Conservation (phyloP, 2,113 vertebrate species). For the Bufo bufo region DNA sequence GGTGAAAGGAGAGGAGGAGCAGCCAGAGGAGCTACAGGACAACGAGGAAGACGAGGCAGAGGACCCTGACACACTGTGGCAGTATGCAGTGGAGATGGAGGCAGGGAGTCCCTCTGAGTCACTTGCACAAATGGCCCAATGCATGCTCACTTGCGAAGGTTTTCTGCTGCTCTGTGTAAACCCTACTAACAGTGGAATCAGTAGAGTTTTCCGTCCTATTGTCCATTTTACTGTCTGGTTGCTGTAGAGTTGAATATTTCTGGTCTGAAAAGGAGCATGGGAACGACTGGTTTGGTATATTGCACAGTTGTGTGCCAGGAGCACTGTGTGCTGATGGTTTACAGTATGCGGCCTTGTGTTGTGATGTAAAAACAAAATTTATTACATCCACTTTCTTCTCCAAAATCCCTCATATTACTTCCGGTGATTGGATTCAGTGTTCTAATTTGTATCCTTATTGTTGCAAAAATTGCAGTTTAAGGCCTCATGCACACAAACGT, state of each 20-base stretch:
- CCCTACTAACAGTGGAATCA: neutral
- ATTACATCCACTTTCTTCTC: neutral
- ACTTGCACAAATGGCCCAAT: too few relatives aligned
- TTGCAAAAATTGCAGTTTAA: neutral
- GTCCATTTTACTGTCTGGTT: conserved; percentile 17
- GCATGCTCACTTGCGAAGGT: too few relatives aligned
- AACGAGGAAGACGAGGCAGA: too few relatives aligned
- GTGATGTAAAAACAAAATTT: neutral
- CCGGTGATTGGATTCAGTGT: neutral
- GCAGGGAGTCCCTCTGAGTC: too few relatives aligned
- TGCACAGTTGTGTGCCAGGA: neutral
- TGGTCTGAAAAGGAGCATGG: neutral
- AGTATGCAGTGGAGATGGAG: too few relatives aligned
- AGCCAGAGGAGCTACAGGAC: too few relatives aligned
- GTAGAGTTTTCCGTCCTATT: neutral
- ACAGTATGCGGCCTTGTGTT: neutral
- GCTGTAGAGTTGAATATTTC: neutral
- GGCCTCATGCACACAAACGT: neutral
- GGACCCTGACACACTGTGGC: too few relatives aligned
- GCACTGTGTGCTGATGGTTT: conserved; percentile 3
- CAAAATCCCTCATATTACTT: neutral
- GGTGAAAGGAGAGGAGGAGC: too few relatives aligned
- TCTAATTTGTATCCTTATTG: neutral
- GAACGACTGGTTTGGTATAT: conserved; percentile 5
- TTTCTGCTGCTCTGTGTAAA: neutral